Conservation (phyloP, 2,888 invertebrate species). For the Bursaphelenchus okinawaensis region DNA sequence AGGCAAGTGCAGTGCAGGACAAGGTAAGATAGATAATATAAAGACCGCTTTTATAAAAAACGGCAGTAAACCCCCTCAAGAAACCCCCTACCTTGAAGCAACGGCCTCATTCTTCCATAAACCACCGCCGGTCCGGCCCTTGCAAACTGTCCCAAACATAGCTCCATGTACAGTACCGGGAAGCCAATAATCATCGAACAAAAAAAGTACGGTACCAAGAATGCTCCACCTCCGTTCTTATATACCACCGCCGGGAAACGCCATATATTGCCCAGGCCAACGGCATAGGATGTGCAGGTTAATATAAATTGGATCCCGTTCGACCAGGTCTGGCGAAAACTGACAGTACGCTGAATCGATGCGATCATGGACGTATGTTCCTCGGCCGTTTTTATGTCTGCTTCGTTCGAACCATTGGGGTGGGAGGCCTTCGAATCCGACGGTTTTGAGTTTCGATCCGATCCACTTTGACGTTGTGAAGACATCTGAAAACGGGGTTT, state of each 20-base stretch:
- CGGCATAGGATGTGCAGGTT: constrained; percentile 43
- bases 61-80: too few species aligned
- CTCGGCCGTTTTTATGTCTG: too few species aligned
- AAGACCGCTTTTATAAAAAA: constrained; percentile 60
- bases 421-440: too few species aligned
- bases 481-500: too few species aligned
- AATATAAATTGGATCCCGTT: constrained; percentile 43
- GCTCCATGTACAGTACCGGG: constrained; percentile 58
- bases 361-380: neutral
- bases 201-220: constrained; percentile 58
- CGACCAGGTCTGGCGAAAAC: neutral
- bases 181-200: constrained; percentile 58
- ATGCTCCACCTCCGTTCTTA: constrained; percentile 52
- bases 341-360: neutral
- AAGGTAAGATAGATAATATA: neutral
- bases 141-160: constrained; percentile 57
- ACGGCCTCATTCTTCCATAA: constrained; percentile 34
- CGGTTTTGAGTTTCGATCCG: too few species aligned
- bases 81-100: constrained; percentile 61
- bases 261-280: constrained; percentile 48
- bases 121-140: constrained; percentile 31
- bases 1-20: too few species aligned
- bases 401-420: too few species aligned
- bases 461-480: too few species aligned
- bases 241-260: constrained; percentile 43